Evolutionary conservation across 2,888 invertebrate genomes (phyloP).

Genomic region (Orchesella flavescens): DNA sequence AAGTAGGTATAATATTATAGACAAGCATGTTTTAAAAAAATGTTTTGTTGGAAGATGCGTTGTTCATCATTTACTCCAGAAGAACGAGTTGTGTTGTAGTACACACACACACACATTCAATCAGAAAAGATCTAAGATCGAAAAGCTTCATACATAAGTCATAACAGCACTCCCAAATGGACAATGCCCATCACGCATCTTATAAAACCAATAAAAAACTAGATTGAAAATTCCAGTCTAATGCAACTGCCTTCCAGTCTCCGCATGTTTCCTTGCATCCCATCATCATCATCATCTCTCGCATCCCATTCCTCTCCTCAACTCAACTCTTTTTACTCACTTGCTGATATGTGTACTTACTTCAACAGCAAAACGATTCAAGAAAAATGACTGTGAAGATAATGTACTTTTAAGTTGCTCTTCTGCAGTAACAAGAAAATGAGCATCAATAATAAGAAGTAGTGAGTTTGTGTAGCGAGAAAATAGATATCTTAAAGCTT

Average conservation of each 20-base stretch:
- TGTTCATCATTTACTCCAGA: constrained; percentile 8
- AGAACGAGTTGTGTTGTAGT: background rate
- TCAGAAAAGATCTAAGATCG: constrained; percentile 1
- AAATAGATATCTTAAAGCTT: constrained; percentile 58
- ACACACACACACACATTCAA: constrained; percentile 1
- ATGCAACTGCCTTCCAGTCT: constrained; percentile 59
- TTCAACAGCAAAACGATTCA: constrained; percentile 29
- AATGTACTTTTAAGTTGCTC: constrained; percentile 22
- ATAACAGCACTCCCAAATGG: constrained; percentile 65
- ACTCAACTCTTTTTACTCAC: background rate
- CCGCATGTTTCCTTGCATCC: constrained; percentile 42
- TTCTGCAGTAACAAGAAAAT: constrained; percentile 48
- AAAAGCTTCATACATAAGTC: constrained; percentile 47
- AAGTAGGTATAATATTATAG: no score
- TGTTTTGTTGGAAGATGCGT: constrained; percentile 2
- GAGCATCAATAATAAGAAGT: constrained; percentile 53
- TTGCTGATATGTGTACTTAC: constrained; percentile 10
- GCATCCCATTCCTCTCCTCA: no score
- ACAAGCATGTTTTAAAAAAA: background rate
- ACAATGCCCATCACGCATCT: constrained; percentile 66
- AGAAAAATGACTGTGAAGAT: constrained; percentile 42
- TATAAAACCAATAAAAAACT: constrained; percentile 66
- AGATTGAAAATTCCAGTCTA: constrained; percentile 67
- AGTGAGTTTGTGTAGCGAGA: constrained; percentile 56
- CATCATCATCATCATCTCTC: no score